Conservation (phyloP, 2,797 vertebrate species). For the Sebastes minor region DNA sequence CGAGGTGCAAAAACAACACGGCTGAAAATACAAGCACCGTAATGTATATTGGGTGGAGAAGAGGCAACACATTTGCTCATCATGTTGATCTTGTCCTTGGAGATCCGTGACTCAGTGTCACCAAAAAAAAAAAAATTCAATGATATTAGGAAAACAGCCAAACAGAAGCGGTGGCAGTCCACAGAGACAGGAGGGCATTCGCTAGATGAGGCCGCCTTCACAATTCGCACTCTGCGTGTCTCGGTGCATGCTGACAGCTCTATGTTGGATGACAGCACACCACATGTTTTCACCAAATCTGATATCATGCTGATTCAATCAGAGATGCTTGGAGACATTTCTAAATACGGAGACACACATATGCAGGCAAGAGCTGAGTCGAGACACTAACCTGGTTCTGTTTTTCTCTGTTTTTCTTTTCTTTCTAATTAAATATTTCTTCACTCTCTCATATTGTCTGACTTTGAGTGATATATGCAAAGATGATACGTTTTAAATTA, state of each 20-base stretch:
- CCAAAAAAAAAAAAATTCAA: not conserved
- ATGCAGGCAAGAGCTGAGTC: conserved; percentile 19
- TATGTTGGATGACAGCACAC: conserved; percentile 67
- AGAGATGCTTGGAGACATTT: conserved; percentile 63
- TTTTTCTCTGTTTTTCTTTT: not conserved
- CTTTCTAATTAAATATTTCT: not conserved
- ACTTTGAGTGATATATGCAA: not conserved
- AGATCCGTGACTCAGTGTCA: conserved; percentile 7
- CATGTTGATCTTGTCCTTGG: conserved; percentile 21
- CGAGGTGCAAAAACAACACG: not conserved
- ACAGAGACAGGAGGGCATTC: conserved; percentile 30
- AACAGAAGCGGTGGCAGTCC: conserved; percentile 32
- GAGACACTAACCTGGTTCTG: not conserved
- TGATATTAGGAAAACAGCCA: conserved; percentile 24
- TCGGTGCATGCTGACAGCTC: conserved; percentile 57
- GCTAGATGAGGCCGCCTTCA: conserved; percentile 40
- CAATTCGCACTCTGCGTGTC: conserved; percentile 58
- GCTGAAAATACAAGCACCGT: not conserved
- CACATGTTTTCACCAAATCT: conserved; percentile 69
- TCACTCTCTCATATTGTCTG: not conserved
- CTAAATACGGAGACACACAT: conserved; percentile 51
- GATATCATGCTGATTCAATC: conserved; percentile 72
- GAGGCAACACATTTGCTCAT: conserved; percentile 12
- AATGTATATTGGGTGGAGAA: not conserved
- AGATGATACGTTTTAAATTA: not conserved